Conservation (phyloP, 2,113 vertebrate species). For the Tachysurus fulvidraco region DNA sequence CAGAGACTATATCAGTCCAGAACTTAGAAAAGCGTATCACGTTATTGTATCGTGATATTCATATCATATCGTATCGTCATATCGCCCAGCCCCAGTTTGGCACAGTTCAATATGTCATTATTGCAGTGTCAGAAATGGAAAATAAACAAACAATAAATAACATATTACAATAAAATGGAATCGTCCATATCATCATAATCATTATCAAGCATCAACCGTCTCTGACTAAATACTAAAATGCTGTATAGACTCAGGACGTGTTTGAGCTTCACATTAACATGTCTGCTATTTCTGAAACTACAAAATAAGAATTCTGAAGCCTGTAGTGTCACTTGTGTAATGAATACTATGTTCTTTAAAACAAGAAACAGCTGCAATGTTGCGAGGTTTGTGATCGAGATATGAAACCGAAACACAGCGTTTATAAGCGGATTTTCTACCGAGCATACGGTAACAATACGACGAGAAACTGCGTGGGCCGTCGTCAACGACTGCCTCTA, state of each 20-base stretch:
- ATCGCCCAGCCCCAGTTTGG: slow-evolving; percentile 32
- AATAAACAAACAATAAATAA: slow-evolving; percentile 23
- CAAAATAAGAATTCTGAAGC: background rate
- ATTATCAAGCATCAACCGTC: background rate
- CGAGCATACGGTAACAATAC: background rate
- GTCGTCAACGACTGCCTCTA: background rate
- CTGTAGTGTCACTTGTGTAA: background rate
- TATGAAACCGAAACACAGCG: background rate
- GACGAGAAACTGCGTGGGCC: background rate
- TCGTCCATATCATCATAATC: too few species aligned
- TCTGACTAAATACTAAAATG: slow-evolving; percentile 25
- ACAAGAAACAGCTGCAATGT: background rate
- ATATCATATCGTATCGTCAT: slow-evolving; percentile 4
- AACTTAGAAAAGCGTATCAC: background rate
- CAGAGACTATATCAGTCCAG: background rate
- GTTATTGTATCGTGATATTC: background rate
- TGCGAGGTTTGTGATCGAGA: background rate
- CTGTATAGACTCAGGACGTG: slow-evolving; percentile 5
- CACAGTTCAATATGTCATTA: slow-evolving; percentile 39
- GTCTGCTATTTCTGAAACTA: slow-evolving; percentile 5
- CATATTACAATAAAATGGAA: background rate
- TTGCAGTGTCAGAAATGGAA: slow-evolving; percentile 16
- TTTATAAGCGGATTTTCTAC: slow-evolving; percentile 26
- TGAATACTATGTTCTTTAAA: background rate
- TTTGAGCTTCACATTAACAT: slow-evolving; percentile 30